phyloP scores from a whole-genome alignment of 2,797 vertebrate genomes.

The Varecia variegata region DNA sequence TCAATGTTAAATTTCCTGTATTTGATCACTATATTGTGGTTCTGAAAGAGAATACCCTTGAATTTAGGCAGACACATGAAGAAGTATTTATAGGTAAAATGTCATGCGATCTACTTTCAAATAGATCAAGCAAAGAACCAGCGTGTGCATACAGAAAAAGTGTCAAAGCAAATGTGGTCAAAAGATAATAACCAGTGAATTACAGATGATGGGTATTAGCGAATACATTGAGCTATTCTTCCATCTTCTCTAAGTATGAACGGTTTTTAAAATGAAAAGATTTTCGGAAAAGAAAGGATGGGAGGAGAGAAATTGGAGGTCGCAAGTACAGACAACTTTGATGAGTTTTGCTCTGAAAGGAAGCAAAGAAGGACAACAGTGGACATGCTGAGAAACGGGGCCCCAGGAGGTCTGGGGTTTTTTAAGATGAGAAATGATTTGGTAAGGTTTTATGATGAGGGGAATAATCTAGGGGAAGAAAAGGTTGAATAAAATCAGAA shows the following conservation, averaged over 20 bases:
- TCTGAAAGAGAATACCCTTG: constrained; percentile 31
- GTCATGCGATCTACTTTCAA: background rate
- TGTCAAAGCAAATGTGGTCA: background rate
- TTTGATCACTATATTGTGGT: background rate
- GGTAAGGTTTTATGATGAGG: background rate
- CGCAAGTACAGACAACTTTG: background rate
- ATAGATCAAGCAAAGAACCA: background rate
- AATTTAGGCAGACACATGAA: background rate
- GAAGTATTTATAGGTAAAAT: constrained; percentile 3
- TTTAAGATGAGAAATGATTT: background rate
- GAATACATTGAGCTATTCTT: background rate
- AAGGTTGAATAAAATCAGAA: background rate
- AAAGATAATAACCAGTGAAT: background rate
- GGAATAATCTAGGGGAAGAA: background rate
- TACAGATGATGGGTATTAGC: background rate
- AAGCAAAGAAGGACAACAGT: background rate
- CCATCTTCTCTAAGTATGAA: background rate
- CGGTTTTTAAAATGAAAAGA: background rate
- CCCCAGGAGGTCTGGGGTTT: background rate
- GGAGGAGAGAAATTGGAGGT: background rate
- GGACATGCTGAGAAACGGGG: fast-evolving
- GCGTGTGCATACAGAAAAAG: background rate
- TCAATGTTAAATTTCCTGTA: background rate
- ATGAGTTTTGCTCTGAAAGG: background rate
- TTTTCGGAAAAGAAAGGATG: background rate